Base-by-base conservation (phyloP, 1,140 invertebrate species). In the Bombus pyrosoma region DNA sequence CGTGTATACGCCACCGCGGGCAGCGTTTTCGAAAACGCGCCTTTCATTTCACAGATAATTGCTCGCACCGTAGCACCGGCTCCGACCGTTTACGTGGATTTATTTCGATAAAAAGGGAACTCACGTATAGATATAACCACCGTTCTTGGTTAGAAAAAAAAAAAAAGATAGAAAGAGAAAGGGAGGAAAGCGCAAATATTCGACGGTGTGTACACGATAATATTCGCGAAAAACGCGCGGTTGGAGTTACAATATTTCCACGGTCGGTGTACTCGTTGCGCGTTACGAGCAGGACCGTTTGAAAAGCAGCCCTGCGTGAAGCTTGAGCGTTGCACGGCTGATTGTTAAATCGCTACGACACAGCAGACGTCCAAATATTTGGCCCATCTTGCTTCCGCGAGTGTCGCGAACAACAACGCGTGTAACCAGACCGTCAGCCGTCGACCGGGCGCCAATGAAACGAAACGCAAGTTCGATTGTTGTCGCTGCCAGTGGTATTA, bases 321-420 rank as follows among this genome's bases (percentile, higher is more conserved):
- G 28, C 41, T 68, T 41, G 47, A 47, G 32, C 12, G 81, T 43
- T n/a, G 25, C 39, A 10, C 32, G 5, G 37, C 22, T 53, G 64
- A 83, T 85, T 73, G 76, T 85, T 85, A 73, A 73, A 80, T 85
- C 83, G 68, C 69, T 68, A 9, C 37, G 39, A 57, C 32, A 53
- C 39, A 32, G 12, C 18, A 6, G 18, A 41, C 53, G 68, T 59
- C 43, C 76, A 85, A 85, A 85, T 85, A 85, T 85, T 85, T 80
- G 57, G 34, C 39, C 15, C 53, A 71, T 79, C 76, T 72, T 79
- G 83, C 37, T 68, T 39, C 18, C 32, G 3, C 74, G 47, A 62
- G 57, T 59, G 64, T 43, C 82, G 75, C 53, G 37, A 43, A 66
- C 74, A 77, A 64, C 71, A n/a, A 62, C 71, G 64, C 64, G 78